Percentiles rank a stretch among this genome's conserved stretches.
These are phyloP conservation scores for Hydropsyche tenuis DNA, from an alignment of 1,140 invertebrate species.

Conservation along the genomic window DNA sequence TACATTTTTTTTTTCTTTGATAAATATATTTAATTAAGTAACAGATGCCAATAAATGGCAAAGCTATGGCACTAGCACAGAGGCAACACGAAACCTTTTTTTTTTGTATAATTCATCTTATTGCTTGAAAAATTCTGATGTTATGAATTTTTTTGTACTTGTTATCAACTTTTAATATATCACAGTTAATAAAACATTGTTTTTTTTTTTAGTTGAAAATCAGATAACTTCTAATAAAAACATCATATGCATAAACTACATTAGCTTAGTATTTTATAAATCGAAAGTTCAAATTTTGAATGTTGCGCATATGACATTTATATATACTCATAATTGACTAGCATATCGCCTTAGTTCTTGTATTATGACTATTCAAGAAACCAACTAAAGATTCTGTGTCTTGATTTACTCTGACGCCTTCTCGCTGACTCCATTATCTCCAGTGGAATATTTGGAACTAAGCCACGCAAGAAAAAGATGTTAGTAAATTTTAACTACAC, in stretches of 20 bases:
- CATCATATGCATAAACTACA: not conserved
- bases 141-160: constrained; percentile 11
- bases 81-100: constrained; percentile 7
- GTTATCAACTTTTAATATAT: constrained; percentile 2
- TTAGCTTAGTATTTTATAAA: not conserved
- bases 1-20: not conserved
- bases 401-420: constrained; percentile 63
- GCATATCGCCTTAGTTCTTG: not conserved
- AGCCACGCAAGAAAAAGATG: constrained; percentile 45
- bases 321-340: constrained; percentile 29
- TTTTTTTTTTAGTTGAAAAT: no score
- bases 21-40: constrained; percentile 11
- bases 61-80: constrained; percentile 24
- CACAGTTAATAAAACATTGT: constrained; percentile 42
- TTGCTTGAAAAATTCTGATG: constrained; percentile 21
- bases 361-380: constrained; percentile 60
- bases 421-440: constrained; percentile 63
- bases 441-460: constrained; percentile 65
- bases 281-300: constrained; percentile 53
- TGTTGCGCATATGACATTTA: constrained; percentile 54
- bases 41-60: constrained; percentile 8
- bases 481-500: constrained; percentile 34
- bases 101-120: not conserved
- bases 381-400: constrained; percentile 64
- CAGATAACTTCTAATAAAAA: constrained; percentile 51